Percentiles rank a stretch among this genome's conserved stretches.
These are phyloP conservation scores for Chaenodraco wilsoni DNA, from an alignment of 2,797 vertebrate genomes.

Conservation along the genomic window DNA sequence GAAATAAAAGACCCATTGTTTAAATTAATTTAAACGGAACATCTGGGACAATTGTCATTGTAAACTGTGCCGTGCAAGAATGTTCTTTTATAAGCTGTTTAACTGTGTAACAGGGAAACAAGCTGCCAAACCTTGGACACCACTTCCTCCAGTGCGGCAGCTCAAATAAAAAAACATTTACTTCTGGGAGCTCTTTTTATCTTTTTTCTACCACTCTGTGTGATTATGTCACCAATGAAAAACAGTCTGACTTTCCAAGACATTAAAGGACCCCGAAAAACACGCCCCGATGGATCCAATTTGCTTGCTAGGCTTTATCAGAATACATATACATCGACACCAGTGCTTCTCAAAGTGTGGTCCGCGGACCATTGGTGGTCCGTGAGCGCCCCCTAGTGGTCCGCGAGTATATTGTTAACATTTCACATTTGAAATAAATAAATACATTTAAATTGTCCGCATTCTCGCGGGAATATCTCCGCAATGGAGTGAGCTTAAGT, in stretches of 20 bases:
- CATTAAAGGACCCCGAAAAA: too few relatives aligned
- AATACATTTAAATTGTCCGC: too few relatives aligned
- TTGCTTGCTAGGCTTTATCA: conserved; percentile 32
- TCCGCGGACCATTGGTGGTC: too few relatives aligned
- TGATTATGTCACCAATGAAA: conserved; percentile 16
- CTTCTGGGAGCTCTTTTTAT: too few relatives aligned
- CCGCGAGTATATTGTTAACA: too few relatives aligned
- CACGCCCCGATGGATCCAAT: conserved; percentile 9
- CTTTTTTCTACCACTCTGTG: too few relatives aligned
- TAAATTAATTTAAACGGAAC: conserved; percentile 3
- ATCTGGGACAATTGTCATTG: background rate
- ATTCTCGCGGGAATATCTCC: too few relatives aligned
- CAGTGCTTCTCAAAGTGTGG: background rate
- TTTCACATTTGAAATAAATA: too few relatives aligned
- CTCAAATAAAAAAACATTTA: conserved; percentile 10
- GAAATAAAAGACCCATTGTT: conserved; percentile 5
- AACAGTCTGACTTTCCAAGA: background rate
- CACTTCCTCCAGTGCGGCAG: background rate
- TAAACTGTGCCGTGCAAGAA: background rate
- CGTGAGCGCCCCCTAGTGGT: too few relatives aligned
- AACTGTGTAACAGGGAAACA: background rate
- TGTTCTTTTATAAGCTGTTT: background rate
- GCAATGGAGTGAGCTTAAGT: too few relatives aligned
- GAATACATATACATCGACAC: conserved; percentile 26
- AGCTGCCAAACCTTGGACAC: background rate